Base-by-base conservation (phyloP, 1,140 invertebrate species). In the Aplysia californica region DNA sequence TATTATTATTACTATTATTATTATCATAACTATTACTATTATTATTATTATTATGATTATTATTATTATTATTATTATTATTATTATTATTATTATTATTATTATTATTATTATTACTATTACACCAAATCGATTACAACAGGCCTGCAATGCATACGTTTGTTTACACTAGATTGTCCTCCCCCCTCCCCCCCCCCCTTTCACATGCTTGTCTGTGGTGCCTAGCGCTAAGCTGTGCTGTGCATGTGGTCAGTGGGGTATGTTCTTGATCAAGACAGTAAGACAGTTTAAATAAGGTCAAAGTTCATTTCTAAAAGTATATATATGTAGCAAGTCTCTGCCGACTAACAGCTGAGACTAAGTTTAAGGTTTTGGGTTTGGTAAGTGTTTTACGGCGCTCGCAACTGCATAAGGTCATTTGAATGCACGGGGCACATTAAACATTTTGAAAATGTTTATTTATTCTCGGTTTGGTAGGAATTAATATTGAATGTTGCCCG, bases 11-110 rank as follows among this genome's bases (percentile, higher is more conserved):
- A 61, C 26, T 61, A 61, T 26, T 61, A 61, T 26, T 61, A 61
- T 26, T 61, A 61, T 26, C 29, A 61, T 26, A 21, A 61, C 26
- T 61, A 61, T 26, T 61, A 61, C 26, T 61, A 61, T 18, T 61
- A 26, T 26, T 61, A 26, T 26, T 61, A 61, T 26, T 61, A 26
- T 26, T 61, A 61, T 26, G 18, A 26, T 26, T 61, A 61, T 26
- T 61, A 61, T 26, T 61, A 61, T 26, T 61, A 61, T 26, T 61
- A 26, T 26, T 61, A 26, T 26, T 61, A 61, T 26, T 61, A 26
- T 10, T 61, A 61, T 26, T 61, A 61, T 26, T 61, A 61, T 26
- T 61, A 61, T 61, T 61, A 61, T 26, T 61, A 61, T 61, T 61
- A 61, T 26, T 61, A 61, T 26, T 61, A 26, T 26, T 61, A 61